Conservation (phyloP, 2,113 vertebrate genomes). For the Ctenomys sociabilis region DNA sequence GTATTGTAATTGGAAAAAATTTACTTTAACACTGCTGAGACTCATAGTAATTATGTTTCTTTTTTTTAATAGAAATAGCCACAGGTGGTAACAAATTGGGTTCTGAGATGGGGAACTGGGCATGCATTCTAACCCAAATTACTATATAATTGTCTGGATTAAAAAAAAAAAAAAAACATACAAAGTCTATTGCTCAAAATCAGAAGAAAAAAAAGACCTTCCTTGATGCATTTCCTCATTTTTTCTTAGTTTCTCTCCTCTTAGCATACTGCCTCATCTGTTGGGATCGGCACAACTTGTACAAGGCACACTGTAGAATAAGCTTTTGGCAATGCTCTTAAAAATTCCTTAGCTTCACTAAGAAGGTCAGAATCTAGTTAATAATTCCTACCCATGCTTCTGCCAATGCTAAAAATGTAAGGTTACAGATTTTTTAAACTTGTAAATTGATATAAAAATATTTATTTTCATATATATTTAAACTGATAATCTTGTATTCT, state of each 20-base stretch:
- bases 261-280: conserved; percentile 58
- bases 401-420: conserved; percentile 35
- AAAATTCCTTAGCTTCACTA: conserved; percentile 68
- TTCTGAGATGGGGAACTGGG: conserved; percentile 85
- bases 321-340: conserved; percentile 37
- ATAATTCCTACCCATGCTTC: conserved; percentile 49
- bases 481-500: not conserved
- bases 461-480: not conserved
- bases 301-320: conserved; percentile 24
- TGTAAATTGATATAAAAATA: conserved; percentile 32
- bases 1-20: conserved; percentile 89
- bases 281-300: conserved; percentile 57
- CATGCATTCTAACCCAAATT: conserved; percentile 87
- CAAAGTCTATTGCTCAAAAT: conserved; percentile 82
- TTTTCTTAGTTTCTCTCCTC: conserved; percentile 56
- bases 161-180: conserved; percentile 67
- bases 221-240: conserved; percentile 66
- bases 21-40: conserved; percentile 89
- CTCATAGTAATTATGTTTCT: conserved; percentile 87
- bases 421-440: not conserved
- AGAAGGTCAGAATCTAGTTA: conserved; percentile 65
- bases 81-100: conserved; percentile 90
- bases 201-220: conserved; percentile 62
- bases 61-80: conserved; percentile 90
- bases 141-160: conserved; percentile 86